Conservation (phyloP, 2,113 vertebrate species). For the Pollachius pollachius region DNA sequence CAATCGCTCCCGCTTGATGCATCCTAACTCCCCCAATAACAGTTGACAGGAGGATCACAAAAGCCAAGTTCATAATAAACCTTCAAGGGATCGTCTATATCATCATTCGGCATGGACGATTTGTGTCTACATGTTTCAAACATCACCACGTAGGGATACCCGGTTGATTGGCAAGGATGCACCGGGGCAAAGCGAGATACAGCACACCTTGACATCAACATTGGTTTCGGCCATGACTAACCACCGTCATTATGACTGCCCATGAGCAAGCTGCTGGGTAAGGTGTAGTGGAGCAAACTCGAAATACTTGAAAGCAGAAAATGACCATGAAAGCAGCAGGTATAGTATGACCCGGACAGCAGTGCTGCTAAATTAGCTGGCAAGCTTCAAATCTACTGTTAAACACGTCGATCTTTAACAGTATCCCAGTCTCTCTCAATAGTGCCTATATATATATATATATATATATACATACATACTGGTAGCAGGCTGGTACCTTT, state of each 20-base stretch:
- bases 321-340: constrained; percentile 11
- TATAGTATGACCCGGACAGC: neutral
- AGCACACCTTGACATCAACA: constrained; percentile 42
- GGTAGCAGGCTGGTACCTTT: no score
- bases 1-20: neutral
- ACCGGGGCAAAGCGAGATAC: constrained; percentile 31
- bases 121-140: no score
- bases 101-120: no score
- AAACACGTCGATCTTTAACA: constrained; percentile 17
- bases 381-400: constrained; percentile 4
- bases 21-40: neutral
- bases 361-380: constrained; percentile 19
- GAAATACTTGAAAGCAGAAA: no score
- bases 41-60: no score
- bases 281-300: constrained; percentile 2
- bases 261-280: constrained; percentile 34
- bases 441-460: no score
- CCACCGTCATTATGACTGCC: constrained; percentile 31
- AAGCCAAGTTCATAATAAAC: no score
- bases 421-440: no score
- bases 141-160: neutral
- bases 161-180: constrained; percentile 35
- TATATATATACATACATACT: no score
- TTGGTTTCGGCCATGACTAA: constrained; percentile 37
- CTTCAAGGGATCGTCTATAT: no score